Conservation (phyloP, 2,113 vertebrate genomes). For the Hemichromis elongatus region DNA sequence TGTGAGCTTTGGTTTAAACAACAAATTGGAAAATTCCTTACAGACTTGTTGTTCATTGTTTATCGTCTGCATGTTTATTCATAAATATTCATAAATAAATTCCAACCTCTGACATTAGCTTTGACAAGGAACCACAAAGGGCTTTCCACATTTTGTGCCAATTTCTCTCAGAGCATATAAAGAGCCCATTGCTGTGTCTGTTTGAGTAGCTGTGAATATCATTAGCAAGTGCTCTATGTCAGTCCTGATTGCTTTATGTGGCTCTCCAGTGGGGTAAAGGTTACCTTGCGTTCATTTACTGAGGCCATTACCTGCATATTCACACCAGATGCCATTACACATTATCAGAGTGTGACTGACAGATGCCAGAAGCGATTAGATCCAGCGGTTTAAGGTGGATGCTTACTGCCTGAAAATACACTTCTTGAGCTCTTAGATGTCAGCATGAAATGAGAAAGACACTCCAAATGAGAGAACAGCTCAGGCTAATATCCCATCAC, state of each 20-base stretch:
- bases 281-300: constrained; percentile 36
- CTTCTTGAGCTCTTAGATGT: constrained; percentile 47
- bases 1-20: neutral
- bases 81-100: constrained; percentile 63
- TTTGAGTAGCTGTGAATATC: constrained; percentile 46
- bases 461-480: constrained; percentile 61
- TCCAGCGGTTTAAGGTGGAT: constrained; percentile 39
- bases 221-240: constrained; percentile 33
- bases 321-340: constrained; percentile 18
- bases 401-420: constrained; percentile 32
- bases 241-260: constrained; percentile 12
- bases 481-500: constrained; percentile 66
- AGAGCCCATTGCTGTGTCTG: constrained; percentile 48
- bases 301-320: constrained; percentile 31
- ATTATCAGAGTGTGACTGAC: constrained; percentile 64
- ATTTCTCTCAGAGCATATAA: constrained; percentile 49
- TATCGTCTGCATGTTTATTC: constrained; percentile 11
- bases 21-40: neutral
- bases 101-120: constrained; percentile 47
- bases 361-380: constrained; percentile 68
- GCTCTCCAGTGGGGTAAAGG: constrained; percentile 29
- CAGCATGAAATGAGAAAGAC: constrained; percentile 72
- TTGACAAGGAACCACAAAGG: constrained; percentile 29
- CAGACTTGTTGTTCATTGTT: neutral
- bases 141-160: constrained; percentile 8